Conservation (phyloP, 2,797 vertebrate species). For the Halcyon chelicuti region DNA sequence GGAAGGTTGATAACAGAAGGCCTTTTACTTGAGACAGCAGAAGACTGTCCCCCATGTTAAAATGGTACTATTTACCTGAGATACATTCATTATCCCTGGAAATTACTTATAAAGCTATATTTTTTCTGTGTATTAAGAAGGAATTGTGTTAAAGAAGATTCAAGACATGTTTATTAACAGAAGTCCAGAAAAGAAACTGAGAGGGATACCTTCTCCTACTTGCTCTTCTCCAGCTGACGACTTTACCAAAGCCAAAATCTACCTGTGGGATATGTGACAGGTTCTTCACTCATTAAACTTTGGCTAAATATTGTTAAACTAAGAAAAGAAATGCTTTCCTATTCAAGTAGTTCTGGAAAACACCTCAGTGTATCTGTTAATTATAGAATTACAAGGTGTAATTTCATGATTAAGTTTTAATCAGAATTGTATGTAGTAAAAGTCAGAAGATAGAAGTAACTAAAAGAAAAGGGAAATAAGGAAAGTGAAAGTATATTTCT, state of each 20-base stretch:
- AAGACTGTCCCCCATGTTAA: neutral
- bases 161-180: neutral
- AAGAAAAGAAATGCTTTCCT: neutral
- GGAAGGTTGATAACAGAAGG: neutral
- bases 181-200: neutral
- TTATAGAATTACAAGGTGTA: neutral
- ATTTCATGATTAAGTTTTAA: neutral
- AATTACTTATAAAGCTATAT: neutral
- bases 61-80: neutral
- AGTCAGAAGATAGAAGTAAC: neutral
- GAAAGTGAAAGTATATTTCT: neutral
- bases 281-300: neutral
- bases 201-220: neutral
- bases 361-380: neutral
- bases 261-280: neutral
- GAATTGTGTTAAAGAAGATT: neutral
- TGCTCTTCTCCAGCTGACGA: neutral
- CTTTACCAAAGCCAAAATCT: neutral
- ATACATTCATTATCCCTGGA: neutral
- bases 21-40: neutral
- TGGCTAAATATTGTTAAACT: neutral
- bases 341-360: neutral
- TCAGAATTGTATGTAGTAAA: neutral
- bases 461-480: neutral
- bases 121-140: neutral